These are phyloP conservation scores for Ellobius talpinus DNA, from an alignment of 2,113 vertebrate genomes.

Conservation along the genomic window DNA sequence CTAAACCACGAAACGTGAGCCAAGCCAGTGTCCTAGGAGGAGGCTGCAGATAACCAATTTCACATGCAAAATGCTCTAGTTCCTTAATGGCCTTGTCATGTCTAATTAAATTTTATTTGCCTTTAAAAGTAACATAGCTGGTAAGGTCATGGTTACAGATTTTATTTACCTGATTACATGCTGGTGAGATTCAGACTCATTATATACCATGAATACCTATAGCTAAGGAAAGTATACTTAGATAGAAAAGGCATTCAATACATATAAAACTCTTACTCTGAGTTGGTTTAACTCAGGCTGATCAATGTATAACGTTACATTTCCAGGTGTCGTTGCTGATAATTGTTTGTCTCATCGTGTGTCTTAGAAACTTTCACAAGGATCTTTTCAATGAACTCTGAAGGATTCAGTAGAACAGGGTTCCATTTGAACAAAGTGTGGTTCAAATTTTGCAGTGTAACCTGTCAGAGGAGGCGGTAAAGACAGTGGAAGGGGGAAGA, in stretches of 20 bases:
- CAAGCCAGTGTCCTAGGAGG: neutral
- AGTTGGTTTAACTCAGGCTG: neutral
- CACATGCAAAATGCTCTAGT: neutral
- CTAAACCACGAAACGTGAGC: accelerated
- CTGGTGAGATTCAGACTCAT: neutral
- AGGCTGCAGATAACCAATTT: neutral
- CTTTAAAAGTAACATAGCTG: constrained; percentile 10
- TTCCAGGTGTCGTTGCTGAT: neutral
- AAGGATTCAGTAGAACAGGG: constrained; percentile 26
- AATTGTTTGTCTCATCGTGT: neutral
- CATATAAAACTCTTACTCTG: neutral
- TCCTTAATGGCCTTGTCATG: neutral
- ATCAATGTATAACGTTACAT: neutral
- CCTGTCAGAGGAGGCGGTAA: neutral
- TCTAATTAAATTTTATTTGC: constrained; percentile 39
- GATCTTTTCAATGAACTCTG: neutral
- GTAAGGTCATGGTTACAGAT: neutral
- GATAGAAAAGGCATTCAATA: neutral
- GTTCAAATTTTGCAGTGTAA: neutral
- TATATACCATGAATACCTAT: neutral
- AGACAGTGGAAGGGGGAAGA: neutral
- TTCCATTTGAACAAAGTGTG: neutral
- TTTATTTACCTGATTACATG: neutral
- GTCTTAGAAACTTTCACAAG: neutral
- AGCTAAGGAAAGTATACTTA: neutral